Evolutionary conservation across 2,797 vertebrate species (phyloP), one percentile per base, ranked within the genome.

Genomic region (Discoglossus pictus): DNA sequence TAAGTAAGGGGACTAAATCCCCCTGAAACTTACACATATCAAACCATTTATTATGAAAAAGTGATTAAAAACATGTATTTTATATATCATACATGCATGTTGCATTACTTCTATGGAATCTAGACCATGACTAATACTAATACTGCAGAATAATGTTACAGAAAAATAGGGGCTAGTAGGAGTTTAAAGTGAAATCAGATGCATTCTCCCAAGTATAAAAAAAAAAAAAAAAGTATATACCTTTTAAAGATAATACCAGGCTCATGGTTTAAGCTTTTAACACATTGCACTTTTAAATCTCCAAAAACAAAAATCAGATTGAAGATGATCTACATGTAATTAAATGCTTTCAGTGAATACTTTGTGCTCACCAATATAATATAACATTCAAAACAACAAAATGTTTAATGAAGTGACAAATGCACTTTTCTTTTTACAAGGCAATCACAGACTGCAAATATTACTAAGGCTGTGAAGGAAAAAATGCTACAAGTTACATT

Each of bases 361-460:
- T 16, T 55, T 74, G 84, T 79, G 83, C 83, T 83, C 83, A 75
- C 85, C 76, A 67, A 75, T 63, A 73, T 78, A 83, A 84, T 76
- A 68, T 86, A 78, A 61, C 79, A 85, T 84, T 80, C 81, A 90
- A 85, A 89, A 90, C 79, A 83, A 78, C 80, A 74, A 46, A 84
- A 72, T 59, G 78, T 76, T 79, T 69, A 84, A 88, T 79, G 75
- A 54, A 91, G 92, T 90, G 93, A 91, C 89, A 87, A 85, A 90
- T 80, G 84, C 91, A 91, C 90, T 88, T 84, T 73, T 74, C 85
- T 86, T 86, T 89, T 87, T 85, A 94, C 91, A 91, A 89, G 90
- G 94, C 95, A 98, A 95, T 98, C 96, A 98, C 93, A 92, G 97
- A 99, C 92, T 97, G 96, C 96, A 98, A 89, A 88, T 88, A 64